Conservation (phyloP, 2,113 vertebrate genomes). For the Xenus cinereus region DNA sequence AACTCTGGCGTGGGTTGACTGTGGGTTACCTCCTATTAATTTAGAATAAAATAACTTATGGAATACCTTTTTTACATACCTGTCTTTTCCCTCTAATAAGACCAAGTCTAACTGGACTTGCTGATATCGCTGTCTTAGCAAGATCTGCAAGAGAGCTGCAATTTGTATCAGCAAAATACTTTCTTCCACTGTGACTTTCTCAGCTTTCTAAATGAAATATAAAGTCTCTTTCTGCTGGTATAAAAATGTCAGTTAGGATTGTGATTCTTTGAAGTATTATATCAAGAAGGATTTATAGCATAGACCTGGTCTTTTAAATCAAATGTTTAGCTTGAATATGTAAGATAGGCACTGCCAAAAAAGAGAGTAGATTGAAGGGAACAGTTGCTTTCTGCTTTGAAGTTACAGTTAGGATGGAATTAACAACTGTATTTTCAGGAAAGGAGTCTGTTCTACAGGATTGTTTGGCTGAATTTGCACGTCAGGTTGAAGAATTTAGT, state of each 20-base stretch:
- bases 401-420: slow-evolving; percentile 21
- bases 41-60: background rate
- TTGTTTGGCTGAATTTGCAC: background rate
- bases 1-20: background rate
- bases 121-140: background rate
- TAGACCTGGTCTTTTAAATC: background rate
- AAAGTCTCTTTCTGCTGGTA: background rate
- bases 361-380: background rate
- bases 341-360: slow-evolving; percentile 4
- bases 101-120: background rate
- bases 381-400: slow-evolving; percentile 24
- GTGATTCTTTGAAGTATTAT: slow-evolving; percentile 27
- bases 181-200: background rate
- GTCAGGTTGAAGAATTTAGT: background rate
- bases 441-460: background rate
- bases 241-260: slow-evolving; percentile 54
- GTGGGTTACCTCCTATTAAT: background rate
- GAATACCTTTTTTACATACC: background rate
- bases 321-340: background rate
- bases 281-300: slow-evolving; percentile 22
- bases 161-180: background rate
- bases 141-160: background rate
- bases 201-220: background rate
- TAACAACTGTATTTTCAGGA: slow-evolving; percentile 11
- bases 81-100: background rate